Base-by-base conservation (phyloP, 1,140 invertebrate species). In the Aculops lycopersici region DNA sequence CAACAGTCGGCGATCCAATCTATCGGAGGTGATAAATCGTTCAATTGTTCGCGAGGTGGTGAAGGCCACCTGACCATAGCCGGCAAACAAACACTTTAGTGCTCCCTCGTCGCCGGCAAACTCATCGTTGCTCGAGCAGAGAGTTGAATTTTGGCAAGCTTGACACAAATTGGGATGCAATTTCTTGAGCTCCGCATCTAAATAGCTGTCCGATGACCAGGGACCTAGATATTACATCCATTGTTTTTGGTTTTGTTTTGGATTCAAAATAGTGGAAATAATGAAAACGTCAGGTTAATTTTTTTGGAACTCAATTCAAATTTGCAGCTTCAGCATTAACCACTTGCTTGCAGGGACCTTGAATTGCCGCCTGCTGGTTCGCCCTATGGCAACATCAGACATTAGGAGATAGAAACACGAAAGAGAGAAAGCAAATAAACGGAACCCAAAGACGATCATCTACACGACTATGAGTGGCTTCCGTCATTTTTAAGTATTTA, bases 81-180 rank as follows among this genome's bases (percentile, higher is more conserved):
- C 70, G 42, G 73, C 66, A 5, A 69, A 66, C 35, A 86, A 51
- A 56, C 79, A 86, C 14, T 70, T 58, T 16, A 83, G 60, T 3
- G 75, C 72, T 1, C 79, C 78, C 37, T 75, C 69, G 51, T 79
- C 78, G 1, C 77, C 77, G 31, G 72, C 72, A 52, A 63, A 78
- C 35, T 64, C 64, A 50, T 84, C 79, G 3, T 72, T 71, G 12
- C 49, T 49, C 51, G 79, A 70, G 51, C 73, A 80, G 40, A 62
- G 55, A 1, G 63, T 57, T 0, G 72, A 71, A 43, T 72, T 62
- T 46, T 72, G 66, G 51, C 74, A 78, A 1, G 74, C 56, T 2
- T 64, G 60, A 49, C 74, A 78, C 45, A 78, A 53, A 35, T 72
- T 71, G 12, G 62, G 59, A 51, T 76, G 76, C 41, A 66, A 66